These are phyloP conservation scores for Micropterix aruncella DNA, from an alignment of 2,888 invertebrate genomes.

Conservation along the genomic window DNA sequence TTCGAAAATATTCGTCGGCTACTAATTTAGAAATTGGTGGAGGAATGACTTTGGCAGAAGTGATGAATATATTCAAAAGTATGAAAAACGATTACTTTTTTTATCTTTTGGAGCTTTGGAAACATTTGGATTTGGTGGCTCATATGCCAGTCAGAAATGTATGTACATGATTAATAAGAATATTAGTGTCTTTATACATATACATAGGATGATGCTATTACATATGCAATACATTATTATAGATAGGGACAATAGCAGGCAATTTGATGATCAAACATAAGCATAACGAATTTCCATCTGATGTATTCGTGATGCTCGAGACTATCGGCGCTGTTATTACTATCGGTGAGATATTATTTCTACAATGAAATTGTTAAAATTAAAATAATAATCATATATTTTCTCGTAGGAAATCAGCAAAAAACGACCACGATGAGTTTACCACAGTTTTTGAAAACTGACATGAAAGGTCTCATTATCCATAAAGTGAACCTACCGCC, in stretches of 20 bases:
- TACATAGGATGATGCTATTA: no score
- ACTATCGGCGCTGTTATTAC: conserved; percentile 23
- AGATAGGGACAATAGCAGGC: conserved; percentile 45
- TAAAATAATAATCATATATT: neutral
- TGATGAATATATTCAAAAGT: conserved; percentile 33
- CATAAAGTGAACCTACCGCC: neutral
- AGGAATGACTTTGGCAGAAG: conserved; percentile 38
- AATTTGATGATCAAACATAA: conserved; percentile 39
- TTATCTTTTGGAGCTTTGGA: conserved; percentile 42
- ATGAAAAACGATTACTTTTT: conserved; percentile 31
- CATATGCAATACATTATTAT: no score
- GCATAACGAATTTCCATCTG: conserved; percentile 44
- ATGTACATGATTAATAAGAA: no score
- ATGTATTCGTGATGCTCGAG: conserved; percentile 34
- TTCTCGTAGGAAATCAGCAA: neutral
- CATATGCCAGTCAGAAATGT: conserved; percentile 63
- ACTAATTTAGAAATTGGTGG: conserved; percentile 41
- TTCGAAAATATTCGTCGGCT: conserved; percentile 29
- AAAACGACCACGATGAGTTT: neutral
- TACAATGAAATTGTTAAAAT: no score
- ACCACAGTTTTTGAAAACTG: neutral
- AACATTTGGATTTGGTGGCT: conserved; percentile 57
- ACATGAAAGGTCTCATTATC: neutral
- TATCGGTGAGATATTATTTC: conserved; percentile 18
- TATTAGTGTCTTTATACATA: no score